Percentiles rank a stretch among this genome's conserved stretches.
Evolutionary conservation across 2,888 invertebrate genomes (phyloP).

Genomic region (Piscicola geometra): DNA sequence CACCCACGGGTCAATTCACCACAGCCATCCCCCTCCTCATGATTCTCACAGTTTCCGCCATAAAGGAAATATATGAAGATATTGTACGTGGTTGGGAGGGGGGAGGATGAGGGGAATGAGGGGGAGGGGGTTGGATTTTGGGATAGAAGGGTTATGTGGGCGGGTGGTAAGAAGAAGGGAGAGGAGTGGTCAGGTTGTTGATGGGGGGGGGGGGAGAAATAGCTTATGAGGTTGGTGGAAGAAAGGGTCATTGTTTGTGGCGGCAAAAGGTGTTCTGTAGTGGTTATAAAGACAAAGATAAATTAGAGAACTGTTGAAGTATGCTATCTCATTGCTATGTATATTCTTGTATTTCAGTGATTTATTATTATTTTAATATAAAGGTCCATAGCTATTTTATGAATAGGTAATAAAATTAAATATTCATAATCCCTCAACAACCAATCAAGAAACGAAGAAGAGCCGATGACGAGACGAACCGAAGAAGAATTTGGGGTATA

Average conservation of each 20-base stretch:
- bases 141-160: neutral
- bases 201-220: no score
- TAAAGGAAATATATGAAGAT: conserved; percentile 98
- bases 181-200: neutral
- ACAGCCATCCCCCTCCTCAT: conserved; percentile 94
- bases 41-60: conserved; percentile 89
- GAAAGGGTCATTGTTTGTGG: no score
- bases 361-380: no score
- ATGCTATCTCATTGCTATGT: no score
- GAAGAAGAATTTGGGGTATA: conserved; percentile 66
- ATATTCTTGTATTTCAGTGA: neutral
- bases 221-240: no score
- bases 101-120: neutral
- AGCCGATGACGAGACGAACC: conserved; percentile 92
- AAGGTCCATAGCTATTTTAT: no score
- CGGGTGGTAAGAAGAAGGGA: neutral
- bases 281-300: no score
- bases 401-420: no score
- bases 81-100: conserved; percentile 65
- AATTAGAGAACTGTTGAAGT: no score
- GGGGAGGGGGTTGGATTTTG: neutral
- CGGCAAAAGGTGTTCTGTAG: no score
- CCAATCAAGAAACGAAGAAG: conserved; percentile 94
- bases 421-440: no score
- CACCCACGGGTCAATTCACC: conserved; percentile 96